phyloP scores from a whole-genome alignment of 2,888 invertebrate genomes.

The Parelbella ahira region DNA sequence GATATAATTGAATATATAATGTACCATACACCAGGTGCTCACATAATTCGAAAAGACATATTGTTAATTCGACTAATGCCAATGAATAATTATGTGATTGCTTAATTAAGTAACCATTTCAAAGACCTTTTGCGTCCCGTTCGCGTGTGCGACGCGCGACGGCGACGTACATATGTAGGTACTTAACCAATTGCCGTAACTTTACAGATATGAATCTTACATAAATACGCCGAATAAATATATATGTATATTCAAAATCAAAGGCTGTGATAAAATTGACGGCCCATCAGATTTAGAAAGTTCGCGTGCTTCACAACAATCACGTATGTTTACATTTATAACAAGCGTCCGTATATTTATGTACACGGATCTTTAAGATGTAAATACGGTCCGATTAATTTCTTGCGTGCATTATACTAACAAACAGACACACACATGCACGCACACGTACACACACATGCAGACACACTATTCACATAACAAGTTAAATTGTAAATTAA shows the following conservation, averaged over 20 bases:
- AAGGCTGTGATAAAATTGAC: constrained; percentile 66
- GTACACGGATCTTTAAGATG: constrained; percentile 2
- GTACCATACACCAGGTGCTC: too few relatives aligned
- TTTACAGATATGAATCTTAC: constrained; percentile 13
- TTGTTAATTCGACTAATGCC: too few relatives aligned
- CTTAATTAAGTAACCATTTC: too few relatives aligned
- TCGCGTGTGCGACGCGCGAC: too few relatives aligned
- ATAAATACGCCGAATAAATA: constrained; percentile 26
- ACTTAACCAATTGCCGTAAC: too few relatives aligned
- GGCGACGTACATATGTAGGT: too few relatives aligned
- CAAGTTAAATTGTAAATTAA: constrained; percentile 11
- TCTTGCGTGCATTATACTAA: constrained; percentile 16
- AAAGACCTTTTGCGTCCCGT: too few relatives aligned
- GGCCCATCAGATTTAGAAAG: constrained; percentile 70
- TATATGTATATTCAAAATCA: constrained; percentile 52
- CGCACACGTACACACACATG: too few relatives aligned
- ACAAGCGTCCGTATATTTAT: constrained; percentile 28
- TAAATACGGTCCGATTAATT: constrained; percentile 11
- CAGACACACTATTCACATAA: constrained; percentile 8
- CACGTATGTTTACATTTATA: constrained; percentile 57
- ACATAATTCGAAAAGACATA: too few relatives aligned
- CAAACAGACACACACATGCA: too few relatives aligned
- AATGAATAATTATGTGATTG: too few relatives aligned
- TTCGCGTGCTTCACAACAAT: constrained; percentile 62
- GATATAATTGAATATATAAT: too few relatives aligned